Percentiles rank a stretch among this genome's conserved stretches.
Evolutionary conservation across 1,140 invertebrate genomes (phyloP).

Genomic region (Trichonephila clavipes): DNA sequence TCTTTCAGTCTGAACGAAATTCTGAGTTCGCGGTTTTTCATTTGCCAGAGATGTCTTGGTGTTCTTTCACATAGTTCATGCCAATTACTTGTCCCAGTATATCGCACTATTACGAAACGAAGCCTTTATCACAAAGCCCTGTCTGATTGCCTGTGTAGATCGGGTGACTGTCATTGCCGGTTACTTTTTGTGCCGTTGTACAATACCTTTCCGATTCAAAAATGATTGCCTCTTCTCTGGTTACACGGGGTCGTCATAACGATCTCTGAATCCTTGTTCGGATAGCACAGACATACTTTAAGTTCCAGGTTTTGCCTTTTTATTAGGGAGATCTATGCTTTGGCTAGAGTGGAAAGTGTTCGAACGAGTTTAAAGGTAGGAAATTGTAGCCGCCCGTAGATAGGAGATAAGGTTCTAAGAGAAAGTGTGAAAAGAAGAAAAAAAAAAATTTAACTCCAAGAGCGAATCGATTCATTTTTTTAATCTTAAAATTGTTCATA

Average conservation of each 20-base stretch:
- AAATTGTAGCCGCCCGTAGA: conserved; percentile 4
- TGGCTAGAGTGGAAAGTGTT: conserved; percentile 10
- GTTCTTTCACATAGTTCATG: background rate
- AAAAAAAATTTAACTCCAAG: background rate
- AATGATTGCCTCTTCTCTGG: conserved; percentile 57
- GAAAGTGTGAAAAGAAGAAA: background rate
- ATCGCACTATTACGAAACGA: conserved; percentile 35
- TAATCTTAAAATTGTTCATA: background rate
- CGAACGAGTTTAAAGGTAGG: conserved; percentile 6
- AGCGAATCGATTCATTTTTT: background rate
- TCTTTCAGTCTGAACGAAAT: background rate
- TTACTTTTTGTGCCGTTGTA: conserved; percentile 8
- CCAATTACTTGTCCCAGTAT: conserved; percentile 22
- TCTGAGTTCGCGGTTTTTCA: background rate
- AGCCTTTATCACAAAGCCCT: conserved; percentile 48
- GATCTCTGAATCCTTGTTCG: conserved; percentile 26
- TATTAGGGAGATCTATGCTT: conserved; percentile 43
- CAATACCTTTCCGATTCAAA: conserved; percentile 59
- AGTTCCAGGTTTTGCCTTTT: conserved; percentile 43
- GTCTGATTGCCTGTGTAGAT: conserved; percentile 53
- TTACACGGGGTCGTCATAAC: conserved; percentile 32
- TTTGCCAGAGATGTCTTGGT: background rate
- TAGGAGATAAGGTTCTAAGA: background rate
- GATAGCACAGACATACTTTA: conserved; percentile 23
- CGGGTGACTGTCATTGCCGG: conserved; percentile 42